Evolutionary conservation across 1,140 invertebrate genomes (phyloP), one percentile per base, ranked within the genome.

Genomic region (Notospermus geniculatus): DNA sequence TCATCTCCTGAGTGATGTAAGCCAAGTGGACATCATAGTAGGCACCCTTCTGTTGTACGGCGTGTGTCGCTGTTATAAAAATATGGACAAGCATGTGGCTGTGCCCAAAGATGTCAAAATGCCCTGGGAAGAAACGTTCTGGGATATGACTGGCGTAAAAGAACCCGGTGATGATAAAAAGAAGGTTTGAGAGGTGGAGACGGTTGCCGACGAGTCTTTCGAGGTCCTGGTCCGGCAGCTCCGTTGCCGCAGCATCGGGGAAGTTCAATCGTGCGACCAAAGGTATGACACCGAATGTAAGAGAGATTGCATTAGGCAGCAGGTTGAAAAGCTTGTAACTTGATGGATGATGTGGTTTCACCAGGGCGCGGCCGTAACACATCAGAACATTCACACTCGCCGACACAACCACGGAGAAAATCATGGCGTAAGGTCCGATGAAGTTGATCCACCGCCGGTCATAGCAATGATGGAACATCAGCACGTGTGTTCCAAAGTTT

Each of bases 71-170:
- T 27, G 80, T 72, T 5, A 74, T 72, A n/a, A 73, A 57, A 9
- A 82, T 64, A 60, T 84, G 83, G 45, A 84, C 77, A 19, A 80
- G 68, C 55, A 83, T 81, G 66, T 84, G 83, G 15, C 81, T 79
- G 55, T 84, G 80, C 0, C 83, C 83, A 11, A 83, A 46, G 41
- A 81, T 71, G 59, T 84, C 83, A 67, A 80, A 84, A 36, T 69
- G 67, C 15, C 82, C 82, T 0, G 82, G 82, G 17, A 67, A 72
- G 27, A 77, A 67, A 25, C 76, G 67, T 60, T 84, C 82, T 2
- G 83, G 83, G 29, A 79, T 36, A 64, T 82, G 79, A 17, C 74
- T 74, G 0, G 72, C 71, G 63, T 82, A 83, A 57, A 79, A 73
- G 25, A 82, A 71, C 1, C 68, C 73, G 52, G 67, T 64, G 0